A percentile compares a stretch with the other conserved stretches of the same genome.
Conservation (phyloP, 2,113 vertebrate genomes). For the Varanus salvator region DNA sequence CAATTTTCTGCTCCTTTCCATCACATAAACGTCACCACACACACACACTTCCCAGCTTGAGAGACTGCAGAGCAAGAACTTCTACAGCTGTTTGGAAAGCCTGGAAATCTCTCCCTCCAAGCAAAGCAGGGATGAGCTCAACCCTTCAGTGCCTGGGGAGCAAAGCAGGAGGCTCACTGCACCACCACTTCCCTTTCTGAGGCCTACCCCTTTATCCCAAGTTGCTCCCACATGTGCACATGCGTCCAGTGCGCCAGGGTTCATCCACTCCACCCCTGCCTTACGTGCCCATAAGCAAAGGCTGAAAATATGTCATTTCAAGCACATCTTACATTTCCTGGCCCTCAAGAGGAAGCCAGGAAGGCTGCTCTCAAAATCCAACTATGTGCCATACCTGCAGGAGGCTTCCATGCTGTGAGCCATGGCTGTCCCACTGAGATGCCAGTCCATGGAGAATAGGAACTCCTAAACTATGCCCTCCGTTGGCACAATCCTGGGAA, state of each 20-base stretch:
- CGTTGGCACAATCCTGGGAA: neutral
- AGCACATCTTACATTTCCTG: neutral
- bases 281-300: neutral
- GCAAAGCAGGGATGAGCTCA: neutral
- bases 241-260: neutral
- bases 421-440: neutral
- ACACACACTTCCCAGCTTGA: constrained; percentile 23
- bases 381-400: neutral
- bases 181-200: neutral
- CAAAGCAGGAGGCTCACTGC: rapidly evolving
- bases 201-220: neutral
- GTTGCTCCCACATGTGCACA: neutral
- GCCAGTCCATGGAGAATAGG: neutral
- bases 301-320: neutral
- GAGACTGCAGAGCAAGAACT: constrained; percentile 22
- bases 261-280: neutral
- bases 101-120: neutral
- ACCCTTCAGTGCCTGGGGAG: rapidly evolving
- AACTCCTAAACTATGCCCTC: neutral
- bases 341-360: neutral
- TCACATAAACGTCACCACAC: constrained; percentile 9
- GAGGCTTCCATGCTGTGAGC: neutral
- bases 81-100: neutral
- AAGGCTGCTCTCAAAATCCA: neutral
- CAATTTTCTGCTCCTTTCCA: constrained; percentile 71